A percentile compares a stretch with the other conserved stretches of the same genome.
Evolutionary conservation across 2,888 invertebrate genomes (phyloP).

Genomic region (Mystacides longicornis): DNA sequence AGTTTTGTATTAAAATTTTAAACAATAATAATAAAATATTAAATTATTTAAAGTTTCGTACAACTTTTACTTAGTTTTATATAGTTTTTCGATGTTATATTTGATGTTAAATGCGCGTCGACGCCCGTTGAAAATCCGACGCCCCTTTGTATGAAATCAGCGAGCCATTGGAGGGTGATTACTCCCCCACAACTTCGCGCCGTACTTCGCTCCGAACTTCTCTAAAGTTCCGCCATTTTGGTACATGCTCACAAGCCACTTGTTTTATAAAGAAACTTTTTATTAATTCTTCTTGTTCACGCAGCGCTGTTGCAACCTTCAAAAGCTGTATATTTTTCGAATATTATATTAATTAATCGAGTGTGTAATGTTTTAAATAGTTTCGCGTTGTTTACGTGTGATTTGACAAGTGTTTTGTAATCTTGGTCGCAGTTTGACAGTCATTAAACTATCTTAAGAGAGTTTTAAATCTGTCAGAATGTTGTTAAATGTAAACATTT

Average conservation of each 20-base stretch:
- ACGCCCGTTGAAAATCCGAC: slow-evolving; percentile 1
- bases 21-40: background rate
- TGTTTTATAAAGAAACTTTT: slow-evolving; percentile 56
- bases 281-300: slow-evolving; percentile 53
- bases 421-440: slow-evolving; percentile 24
- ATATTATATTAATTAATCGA: slow-evolving; percentile 8
- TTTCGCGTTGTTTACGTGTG: slow-evolving; percentile 29
- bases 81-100: background rate
- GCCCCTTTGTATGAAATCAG: slow-evolving; percentile 25
- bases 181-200: slow-evolving; percentile 47
- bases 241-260: slow-evolving; percentile 55
- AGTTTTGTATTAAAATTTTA: background rate
- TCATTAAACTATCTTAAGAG: slow-evolving; percentile 19
- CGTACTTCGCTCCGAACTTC: slow-evolving; percentile 52
- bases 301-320: slow-evolving; percentile 52
- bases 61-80: too few species aligned
- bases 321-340: slow-evolving; percentile 40
- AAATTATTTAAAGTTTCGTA: background rate
- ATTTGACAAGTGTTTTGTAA: slow-evolving; percentile 31
- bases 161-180: slow-evolving; percentile 1
- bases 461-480: slow-evolving; percentile 11
- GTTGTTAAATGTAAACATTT: slow-evolving; percentile 2
- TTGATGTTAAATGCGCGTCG: background rate
- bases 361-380: slow-evolving; percentile 26
- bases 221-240: slow-evolving; percentile 55